Conservation (phyloP, 2,888 invertebrate genomes). For the Odontocolon sp. region DNA sequence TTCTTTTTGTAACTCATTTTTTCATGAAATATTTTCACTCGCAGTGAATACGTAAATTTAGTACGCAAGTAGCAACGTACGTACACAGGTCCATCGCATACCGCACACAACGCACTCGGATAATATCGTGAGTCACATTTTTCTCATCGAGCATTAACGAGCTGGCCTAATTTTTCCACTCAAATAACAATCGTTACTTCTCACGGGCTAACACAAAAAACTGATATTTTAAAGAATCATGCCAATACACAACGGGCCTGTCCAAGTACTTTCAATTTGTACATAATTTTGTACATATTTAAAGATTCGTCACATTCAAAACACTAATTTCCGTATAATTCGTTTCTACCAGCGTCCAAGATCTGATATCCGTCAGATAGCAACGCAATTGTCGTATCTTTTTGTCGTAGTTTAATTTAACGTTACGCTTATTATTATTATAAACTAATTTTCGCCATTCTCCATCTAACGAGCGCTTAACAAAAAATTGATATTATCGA, state of each 20-base stretch:
- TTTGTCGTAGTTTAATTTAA: constrained; percentile 19
- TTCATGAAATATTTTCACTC: constrained; percentile 37
- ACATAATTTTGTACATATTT: constrained; percentile 71
- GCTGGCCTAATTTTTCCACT: constrained; percentile 50
- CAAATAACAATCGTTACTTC: constrained; percentile 48
- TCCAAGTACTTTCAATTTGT: constrained; percentile 70
- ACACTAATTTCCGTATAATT: constrained; percentile 66
- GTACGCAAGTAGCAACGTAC: constrained; percentile 33
- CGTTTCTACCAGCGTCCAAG: neutral
- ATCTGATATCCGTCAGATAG: neutral
- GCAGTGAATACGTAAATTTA: constrained; percentile 22
- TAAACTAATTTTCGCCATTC: constrained; percentile 36
- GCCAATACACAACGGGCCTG: constrained; percentile 63
- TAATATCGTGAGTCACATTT: neutral
- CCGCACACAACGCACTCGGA: neutral
- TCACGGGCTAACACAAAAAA: constrained; percentile 56
- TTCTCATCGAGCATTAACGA: constrained; percentile 23
- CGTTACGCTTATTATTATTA: constrained; percentile 54
- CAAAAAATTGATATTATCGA: constrained; percentile 16
- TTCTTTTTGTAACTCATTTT: constrained; percentile 51
- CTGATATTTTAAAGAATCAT: constrained; percentile 59
- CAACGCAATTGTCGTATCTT: constrained; percentile 11
- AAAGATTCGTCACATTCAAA: constrained; percentile 69
- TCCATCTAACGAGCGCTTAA: constrained; percentile 6
- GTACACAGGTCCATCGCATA: constrained; percentile 30